Evolutionary conservation across 1,140 invertebrate species (phyloP), one percentile per base, ranked within the genome.

Genomic region (Musca domestica): DNA sequence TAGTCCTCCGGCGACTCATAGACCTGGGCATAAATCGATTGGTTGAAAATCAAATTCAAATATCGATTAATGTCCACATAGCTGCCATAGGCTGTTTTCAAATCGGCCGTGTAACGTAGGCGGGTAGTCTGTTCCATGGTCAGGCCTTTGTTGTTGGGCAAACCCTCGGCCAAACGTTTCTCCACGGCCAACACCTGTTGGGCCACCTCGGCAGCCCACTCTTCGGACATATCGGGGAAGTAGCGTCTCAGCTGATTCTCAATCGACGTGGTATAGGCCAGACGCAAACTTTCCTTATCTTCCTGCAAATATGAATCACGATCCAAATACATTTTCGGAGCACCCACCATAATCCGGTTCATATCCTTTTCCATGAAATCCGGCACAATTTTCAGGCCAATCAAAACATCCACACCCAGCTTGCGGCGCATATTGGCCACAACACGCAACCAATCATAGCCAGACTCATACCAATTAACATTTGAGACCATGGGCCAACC

Each of bases 1-100:
- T 81, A 81, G 30, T 78, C 77, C 58, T 75, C 74, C 0, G 77
- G 77, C 1, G 72, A 73, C 51, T 80, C 77, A 19, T 80, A 80
- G 12, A 80, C n/a, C 9, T 74, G 72, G 56, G 74, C 69, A 51
- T 70, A 68, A n/a, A 70, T 64, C 14, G 69, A 61, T 19, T 68
- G 27, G 66, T 70, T 70, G 58, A 74, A 74, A 23, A 80, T 77
- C 6, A 75, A 22, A 12, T 76, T 73, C 7, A 80, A 27, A 41
- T 80, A 80, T 7, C 76, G 76, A 56, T 69, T 79, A 0, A 80
- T 61, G 46, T 80, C 77, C 25, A 80, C 72, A 58, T 71, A 80
- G 54, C 56, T 80, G 23, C 77, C 77, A 19, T 80, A 80, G 48
- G 76, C 77, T 0, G 72, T 9, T 48, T 76, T 80, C 68, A 80